Conservation (phyloP, 1,140 invertebrate species). For the Anoplolepis gracilipes region DNA sequence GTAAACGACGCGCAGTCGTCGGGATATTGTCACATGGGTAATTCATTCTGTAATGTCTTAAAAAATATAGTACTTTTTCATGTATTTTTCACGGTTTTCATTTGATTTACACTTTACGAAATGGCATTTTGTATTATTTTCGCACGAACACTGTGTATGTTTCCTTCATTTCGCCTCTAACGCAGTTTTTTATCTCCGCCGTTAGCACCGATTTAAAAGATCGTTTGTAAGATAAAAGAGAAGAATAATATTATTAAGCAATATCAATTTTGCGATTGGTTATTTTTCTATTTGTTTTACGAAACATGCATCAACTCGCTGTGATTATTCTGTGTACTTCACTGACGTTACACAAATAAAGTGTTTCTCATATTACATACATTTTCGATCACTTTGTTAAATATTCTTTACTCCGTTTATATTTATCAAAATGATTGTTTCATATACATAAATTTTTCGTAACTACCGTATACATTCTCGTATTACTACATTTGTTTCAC, state of each 20-base stretch:
- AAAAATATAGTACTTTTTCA: conserved; percentile 35
- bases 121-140: not conserved
- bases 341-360: not conserved
- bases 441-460: not conserved
- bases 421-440: conserved; percentile 9
- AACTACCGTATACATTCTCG: not conserved
- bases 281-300: conserved; percentile 16
- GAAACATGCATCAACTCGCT: not conserved
- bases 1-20: conserved; percentile 52
- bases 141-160: not conserved
- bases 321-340: conserved; percentile 5
- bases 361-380: not conserved
- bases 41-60: conserved; percentile 45
- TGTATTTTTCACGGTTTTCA: not conserved
- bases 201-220: conserved; percentile 26
- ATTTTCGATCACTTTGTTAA: conserved; percentile 8
- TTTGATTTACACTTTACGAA: not conserved
- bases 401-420: not conserved
- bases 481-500: not conserved
- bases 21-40: conserved; percentile 52
- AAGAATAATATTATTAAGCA: not conserved
- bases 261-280: not conserved
- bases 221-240: not conserved
- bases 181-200: not conserved
- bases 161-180: not conserved